These are phyloP conservation scores for Aphaenogaster rudis DNA, from an alignment of 1,140 invertebrate species.

Conservation along the genomic window DNA sequence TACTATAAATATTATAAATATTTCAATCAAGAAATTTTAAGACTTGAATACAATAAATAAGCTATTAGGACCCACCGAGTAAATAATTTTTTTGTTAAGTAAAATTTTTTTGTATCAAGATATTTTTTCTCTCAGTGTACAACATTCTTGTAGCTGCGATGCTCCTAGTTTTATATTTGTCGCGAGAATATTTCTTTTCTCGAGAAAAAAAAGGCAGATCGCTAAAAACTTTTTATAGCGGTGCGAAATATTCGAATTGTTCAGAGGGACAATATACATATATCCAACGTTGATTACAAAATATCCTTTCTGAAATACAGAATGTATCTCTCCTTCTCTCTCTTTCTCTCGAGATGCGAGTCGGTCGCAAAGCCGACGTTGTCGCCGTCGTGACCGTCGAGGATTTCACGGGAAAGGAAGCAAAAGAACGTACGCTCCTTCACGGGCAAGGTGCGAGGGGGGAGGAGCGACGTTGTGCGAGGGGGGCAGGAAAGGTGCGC, in stretches of 20 bases:
- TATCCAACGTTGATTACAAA: neutral
- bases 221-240: neutral
- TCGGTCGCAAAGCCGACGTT: constrained; percentile 21
- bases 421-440: constrained; percentile 67
- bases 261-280: neutral
- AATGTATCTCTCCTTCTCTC: neutral
- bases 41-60: too few relatives aligned
- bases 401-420: constrained; percentile 74
- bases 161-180: neutral
- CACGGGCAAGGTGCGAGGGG: constrained; percentile 59
- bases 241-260: neutral
- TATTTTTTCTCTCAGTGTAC: too few relatives aligned
- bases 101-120: too few relatives aligned
- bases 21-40: too few relatives aligned
- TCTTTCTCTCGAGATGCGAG: neutral
- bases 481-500: constrained; percentile 35
- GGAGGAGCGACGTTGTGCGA: constrained; percentile 38
- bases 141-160: neutral
- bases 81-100: too few relatives aligned
- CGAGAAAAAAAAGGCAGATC: neutral
- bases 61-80: too few relatives aligned
- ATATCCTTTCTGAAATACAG: neutral
- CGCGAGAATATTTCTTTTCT: neutral
- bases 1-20: too few relatives aligned
- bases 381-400: constrained; percentile 53